Percentiles rank a stretch among this genome's conserved stretches.
These are phyloP conservation scores for Catonia carolina DNA, from an alignment of 2,888 invertebrate species.

Conservation along the genomic window DNA sequence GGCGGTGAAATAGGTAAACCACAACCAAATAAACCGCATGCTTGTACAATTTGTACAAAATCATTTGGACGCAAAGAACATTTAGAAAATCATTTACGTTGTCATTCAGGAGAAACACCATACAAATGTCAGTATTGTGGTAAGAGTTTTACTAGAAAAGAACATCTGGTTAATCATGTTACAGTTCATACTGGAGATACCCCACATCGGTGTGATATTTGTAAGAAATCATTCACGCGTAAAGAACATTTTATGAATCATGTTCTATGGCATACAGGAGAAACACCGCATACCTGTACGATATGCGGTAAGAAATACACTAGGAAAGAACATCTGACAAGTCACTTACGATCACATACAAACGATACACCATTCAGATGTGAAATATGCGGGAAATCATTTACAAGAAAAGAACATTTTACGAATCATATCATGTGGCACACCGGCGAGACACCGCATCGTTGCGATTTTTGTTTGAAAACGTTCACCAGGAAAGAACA, in stretches of 20 bases:
- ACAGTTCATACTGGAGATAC: slow-evolving; percentile 39
- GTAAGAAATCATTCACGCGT: slow-evolving; percentile 78
- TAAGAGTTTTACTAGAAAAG: slow-evolving; percentile 40
- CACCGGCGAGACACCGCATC: slow-evolving; percentile 37
- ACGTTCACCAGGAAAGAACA: slow-evolving; percentile 83
- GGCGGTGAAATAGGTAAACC: slow-evolving; percentile 66
- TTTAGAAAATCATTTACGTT: slow-evolving; percentile 74
- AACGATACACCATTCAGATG: slow-evolving; percentile 40
- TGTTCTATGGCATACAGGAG: slow-evolving; percentile 64
- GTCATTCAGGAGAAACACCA: slow-evolving; percentile 47
- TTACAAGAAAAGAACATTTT: slow-evolving; percentile 76
- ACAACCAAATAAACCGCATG: slow-evolving; percentile 80
- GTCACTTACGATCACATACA: slow-evolving; percentile 39
- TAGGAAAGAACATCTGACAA: slow-evolving; percentile 40
- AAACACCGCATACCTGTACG: slow-evolving; percentile 37
- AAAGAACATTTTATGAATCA: slow-evolving; percentile 82
- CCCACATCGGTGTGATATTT: slow-evolving; percentile 63
- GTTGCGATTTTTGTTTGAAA: slow-evolving; percentile 47
- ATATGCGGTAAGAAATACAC: slow-evolving; percentile 41
- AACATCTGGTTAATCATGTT: slow-evolving; percentile 39
- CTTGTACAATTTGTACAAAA: slow-evolving; percentile 78
- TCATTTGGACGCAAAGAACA: slow-evolving; percentile 83
- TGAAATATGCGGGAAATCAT: slow-evolving; percentile 54
- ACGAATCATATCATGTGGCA: slow-evolving; percentile 47
- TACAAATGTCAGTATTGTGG: slow-evolving; percentile 79